phyloP scores from a whole-genome alignment of 2,113 vertebrate species.

The Setophaga kirtlandii region DNA sequence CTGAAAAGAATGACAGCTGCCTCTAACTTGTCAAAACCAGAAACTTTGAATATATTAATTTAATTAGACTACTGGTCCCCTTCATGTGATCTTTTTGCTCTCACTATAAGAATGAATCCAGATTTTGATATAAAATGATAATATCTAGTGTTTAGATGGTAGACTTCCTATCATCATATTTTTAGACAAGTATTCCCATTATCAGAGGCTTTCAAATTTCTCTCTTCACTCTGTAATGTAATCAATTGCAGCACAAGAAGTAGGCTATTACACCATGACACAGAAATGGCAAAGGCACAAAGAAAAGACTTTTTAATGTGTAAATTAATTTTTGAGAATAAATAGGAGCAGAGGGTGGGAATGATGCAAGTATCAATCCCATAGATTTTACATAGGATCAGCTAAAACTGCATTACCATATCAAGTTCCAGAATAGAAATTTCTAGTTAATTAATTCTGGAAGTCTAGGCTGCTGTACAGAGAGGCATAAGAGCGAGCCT shows the following conservation, averaged over 20 bases:
- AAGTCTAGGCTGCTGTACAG: neutral
- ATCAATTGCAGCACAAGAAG: slow-evolving; percentile 11
- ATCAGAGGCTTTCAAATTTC: slow-evolving; percentile 1
- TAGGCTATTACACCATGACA: neutral
- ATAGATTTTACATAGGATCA: neutral
- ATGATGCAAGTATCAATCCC: neutral
- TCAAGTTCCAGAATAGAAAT: neutral
- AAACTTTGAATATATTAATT: slow-evolving; percentile 57
- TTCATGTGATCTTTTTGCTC: neutral
- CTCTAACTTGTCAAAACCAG: slow-evolving; percentile 46
- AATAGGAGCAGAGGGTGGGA: neutral
- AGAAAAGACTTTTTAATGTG: neutral
- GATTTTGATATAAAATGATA: neutral
- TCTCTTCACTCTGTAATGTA: neutral
- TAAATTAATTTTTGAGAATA: slow-evolving; percentile 18
- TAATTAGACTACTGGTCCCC: slow-evolving; percentile 22
- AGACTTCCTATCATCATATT: neutral
- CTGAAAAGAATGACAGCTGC: slow-evolving; percentile 37
- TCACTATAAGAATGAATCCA: neutral
- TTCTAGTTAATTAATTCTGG: neutral
- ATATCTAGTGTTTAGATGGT: neutral
- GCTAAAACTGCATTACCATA: neutral
- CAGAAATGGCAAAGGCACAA: neutral
- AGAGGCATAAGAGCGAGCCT: neutral
- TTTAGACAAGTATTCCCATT: slow-evolving; percentile 4